A percentile compares a stretch with the other conserved stretches of the same genome.
These are phyloP conservation scores for Hipparchia semele DNA, from an alignment of 2,888 invertebrate species.

Conservation along the genomic window DNA sequence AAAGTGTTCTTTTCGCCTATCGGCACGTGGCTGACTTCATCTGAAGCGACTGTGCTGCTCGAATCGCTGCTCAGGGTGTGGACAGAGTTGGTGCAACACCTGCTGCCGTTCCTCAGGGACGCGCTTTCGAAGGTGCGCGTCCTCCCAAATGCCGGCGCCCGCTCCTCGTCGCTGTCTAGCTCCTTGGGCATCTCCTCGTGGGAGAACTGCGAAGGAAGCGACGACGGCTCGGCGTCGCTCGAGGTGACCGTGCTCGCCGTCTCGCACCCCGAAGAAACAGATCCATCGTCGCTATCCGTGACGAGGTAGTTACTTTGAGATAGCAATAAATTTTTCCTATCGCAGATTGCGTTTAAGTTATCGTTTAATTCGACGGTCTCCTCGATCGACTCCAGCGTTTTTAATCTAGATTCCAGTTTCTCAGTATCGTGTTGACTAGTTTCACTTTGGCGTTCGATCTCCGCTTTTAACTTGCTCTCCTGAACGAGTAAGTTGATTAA, in stretches of 20 bases:
- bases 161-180: constrained; percentile 67
- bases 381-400: constrained; percentile 64
- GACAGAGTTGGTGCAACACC: constrained; percentile 55
- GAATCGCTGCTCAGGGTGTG: constrained; percentile 45
- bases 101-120: constrained; percentile 47
- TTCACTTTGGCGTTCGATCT: constrained; percentile 47
- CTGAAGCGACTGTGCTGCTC: constrained; percentile 43
- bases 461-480: constrained; percentile 57
- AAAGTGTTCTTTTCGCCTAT: constrained; percentile 76
- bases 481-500: constrained; percentile 61
- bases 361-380: constrained; percentile 67
- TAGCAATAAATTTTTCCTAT: constrained; percentile 55
- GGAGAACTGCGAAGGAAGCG: constrained; percentile 71
- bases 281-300: constrained; percentile 88
- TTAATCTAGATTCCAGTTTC: constrained; percentile 51
- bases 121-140: constrained; percentile 53
- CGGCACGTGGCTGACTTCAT: constrained; percentile 76
- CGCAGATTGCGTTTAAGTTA: constrained; percentile 43
- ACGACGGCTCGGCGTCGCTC: constrained; percentile 81
- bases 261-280: constrained; percentile 91
- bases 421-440: constrained; percentile 64
- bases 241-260: constrained; percentile 88
- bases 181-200: constrained; percentile 68
- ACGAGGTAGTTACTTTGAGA: constrained; percentile 80
- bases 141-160: constrained; percentile 51